Conservation (phyloP, 2,888 invertebrate genomes). For the Blastobasis lacticolella region DNA sequence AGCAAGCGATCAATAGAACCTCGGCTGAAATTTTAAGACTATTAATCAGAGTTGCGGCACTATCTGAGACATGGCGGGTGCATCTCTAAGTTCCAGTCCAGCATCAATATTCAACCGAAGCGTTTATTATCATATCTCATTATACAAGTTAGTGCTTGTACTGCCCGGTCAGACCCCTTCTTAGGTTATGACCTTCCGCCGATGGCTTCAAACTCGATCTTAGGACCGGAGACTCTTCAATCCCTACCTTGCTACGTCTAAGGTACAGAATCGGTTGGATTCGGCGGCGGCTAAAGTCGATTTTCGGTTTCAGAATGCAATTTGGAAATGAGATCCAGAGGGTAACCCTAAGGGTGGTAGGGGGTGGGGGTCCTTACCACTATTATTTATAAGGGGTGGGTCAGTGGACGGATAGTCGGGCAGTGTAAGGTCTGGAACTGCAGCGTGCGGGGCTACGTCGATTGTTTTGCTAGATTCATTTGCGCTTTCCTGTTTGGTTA, state of each 20-base stretch:
- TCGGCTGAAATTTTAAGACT: too few relatives aligned
- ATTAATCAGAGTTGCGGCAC: too few relatives aligned
- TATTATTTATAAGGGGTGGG: constrained; percentile 74
- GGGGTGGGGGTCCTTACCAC: constrained; percentile 60
- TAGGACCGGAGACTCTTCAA: constrained; percentile 31
- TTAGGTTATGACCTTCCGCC: constrained; percentile 60
- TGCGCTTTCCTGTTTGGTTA: constrained; percentile 17
- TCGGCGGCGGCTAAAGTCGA: constrained; percentile 54
- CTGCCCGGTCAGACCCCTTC: constrained; percentile 52
- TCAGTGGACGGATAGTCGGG: constrained; percentile 59
- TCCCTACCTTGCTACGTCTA: constrained; percentile 11
- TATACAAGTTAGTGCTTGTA: constrained; percentile 72
- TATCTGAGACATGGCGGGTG: too few relatives aligned
- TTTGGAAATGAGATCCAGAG: constrained; percentile 72
- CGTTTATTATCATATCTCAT: constrained; percentile 75
- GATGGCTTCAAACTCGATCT: constrained; percentile 44
- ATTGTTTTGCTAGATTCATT: constrained; percentile 58
- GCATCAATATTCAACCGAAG: constrained; percentile 70
- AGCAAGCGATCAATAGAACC: too few relatives aligned
- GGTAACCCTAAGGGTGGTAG: constrained; percentile 61
- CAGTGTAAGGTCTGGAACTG: constrained; percentile 40
- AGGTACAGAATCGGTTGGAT: constrained; percentile 26
- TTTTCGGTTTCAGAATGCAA: constrained; percentile 69
- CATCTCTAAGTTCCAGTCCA: too few relatives aligned
- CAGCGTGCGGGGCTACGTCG: constrained; percentile 45